Conservation (phyloP, 2,113 vertebrate species). For the Erpornis zantholeuca region DNA sequence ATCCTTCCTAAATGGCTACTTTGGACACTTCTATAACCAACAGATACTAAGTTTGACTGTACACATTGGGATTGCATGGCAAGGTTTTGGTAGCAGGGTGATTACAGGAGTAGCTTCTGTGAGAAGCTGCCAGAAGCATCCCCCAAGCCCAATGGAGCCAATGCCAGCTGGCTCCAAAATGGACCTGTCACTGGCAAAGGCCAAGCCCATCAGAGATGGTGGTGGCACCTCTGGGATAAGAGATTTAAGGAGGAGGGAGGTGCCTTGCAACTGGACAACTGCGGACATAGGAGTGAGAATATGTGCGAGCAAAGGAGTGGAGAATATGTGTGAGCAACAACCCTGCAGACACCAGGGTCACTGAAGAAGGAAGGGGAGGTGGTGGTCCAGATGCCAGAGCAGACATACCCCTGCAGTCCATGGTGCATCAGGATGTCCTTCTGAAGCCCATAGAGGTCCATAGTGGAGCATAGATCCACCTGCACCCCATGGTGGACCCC, state of each 20-base stretch:
- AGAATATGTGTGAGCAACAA: not conserved
- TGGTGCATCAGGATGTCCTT: not conserved
- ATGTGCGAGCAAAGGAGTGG: not conserved
- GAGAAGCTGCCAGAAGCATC: not conserved
- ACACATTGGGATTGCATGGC: not conserved
- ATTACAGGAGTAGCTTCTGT: not conserved
- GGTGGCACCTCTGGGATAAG: accelerated
- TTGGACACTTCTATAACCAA: not conserved
- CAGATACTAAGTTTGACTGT: not conserved
- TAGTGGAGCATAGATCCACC: not conserved
- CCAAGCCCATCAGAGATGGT: not conserved
- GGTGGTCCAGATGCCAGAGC: not conserved
- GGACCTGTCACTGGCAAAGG: not conserved
- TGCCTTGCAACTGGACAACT: not conserved
- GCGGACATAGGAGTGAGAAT: not conserved
- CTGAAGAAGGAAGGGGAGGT: not conserved
- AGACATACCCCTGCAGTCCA: not conserved
- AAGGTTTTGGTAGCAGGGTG: not conserved
- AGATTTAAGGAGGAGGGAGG: not conserved
- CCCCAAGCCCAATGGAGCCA: not conserved
- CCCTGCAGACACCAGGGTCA: too few species aligned
- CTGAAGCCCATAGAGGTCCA: not conserved
- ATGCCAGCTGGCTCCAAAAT: too few species aligned
- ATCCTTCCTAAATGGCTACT: not conserved
- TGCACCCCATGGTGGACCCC: not conserved